A percentile compares a stretch with the other conserved stretches of the same genome.
Conservation (phyloP, 2,113 vertebrate genomes). For the Heloderma charlesbogerti region DNA sequence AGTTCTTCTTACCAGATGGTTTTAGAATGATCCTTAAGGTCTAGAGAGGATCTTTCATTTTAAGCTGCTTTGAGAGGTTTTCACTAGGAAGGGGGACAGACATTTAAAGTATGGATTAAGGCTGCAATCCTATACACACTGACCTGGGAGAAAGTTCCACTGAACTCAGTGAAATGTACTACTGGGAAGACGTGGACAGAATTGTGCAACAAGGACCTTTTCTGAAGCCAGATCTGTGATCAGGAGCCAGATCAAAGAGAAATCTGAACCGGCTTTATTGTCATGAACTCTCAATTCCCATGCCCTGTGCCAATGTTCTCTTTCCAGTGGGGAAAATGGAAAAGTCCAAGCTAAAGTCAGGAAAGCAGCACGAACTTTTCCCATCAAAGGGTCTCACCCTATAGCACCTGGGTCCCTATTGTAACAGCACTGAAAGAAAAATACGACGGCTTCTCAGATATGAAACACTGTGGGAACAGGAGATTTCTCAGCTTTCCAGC, state of each 20-base stretch:
- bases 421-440: conserved; percentile 15
- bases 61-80: background rate
- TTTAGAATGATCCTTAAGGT: too few species aligned
- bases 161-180: background rate
- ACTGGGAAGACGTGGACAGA: too few species aligned
- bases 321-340: background rate
- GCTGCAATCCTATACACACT: background rate
- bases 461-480: conserved; percentile 22
- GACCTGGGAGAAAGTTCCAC: background rate
- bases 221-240: background rate
- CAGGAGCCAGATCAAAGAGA: conserved; percentile 26
- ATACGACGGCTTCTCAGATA: background rate
- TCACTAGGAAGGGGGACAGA: background rate
- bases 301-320: background rate
- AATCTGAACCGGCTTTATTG: conserved; percentile 33
- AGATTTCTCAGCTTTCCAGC: background rate
- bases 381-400: conserved; percentile 18
- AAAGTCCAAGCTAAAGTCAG: conserved; percentile 31
- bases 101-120: background rate
- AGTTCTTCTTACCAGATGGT: too few species aligned
- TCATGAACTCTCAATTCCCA: conserved; percentile 18
- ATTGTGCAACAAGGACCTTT: background rate
- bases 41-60: background rate
- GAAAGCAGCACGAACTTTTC: conserved; percentile 41
- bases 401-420: background rate